Percentiles rank a stretch among this genome's conserved stretches.
phyloP scores from a whole-genome alignment of 2,888 invertebrate genomes.

The Drosophila quinaria region DNA sequence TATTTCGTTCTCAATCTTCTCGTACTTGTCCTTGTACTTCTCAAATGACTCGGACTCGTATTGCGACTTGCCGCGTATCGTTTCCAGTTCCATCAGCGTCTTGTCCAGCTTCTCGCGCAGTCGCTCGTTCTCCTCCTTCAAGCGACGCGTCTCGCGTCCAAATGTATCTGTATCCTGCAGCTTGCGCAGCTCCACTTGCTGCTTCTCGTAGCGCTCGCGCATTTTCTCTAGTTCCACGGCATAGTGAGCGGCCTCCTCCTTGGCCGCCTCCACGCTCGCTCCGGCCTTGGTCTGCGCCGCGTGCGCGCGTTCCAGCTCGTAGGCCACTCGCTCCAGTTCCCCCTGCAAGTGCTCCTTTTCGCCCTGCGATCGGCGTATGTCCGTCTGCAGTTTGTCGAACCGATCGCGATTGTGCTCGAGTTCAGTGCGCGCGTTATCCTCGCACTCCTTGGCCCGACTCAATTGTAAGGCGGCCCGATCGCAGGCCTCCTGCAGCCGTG shows the following conservation, averaged over 20 bases:
- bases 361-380: constrained; percentile 92
- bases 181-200: constrained; percentile 92
- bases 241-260: constrained; percentile 94
- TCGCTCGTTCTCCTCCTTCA: constrained; percentile 93
- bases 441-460: constrained; percentile 94
- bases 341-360: constrained; percentile 94
- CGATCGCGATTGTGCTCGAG: constrained; percentile 95
- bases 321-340: constrained; percentile 93
- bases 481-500: constrained; percentile 94
- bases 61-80: constrained; percentile 92
- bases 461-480: constrained; percentile 94
- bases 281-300: constrained; percentile 94
- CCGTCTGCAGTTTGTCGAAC: constrained; percentile 95
- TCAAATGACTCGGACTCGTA: constrained; percentile 91
- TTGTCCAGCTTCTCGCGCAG: constrained; percentile 93
- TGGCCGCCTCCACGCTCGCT: constrained; percentile 94
- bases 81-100: constrained; percentile 92
- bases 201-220: constrained; percentile 95
- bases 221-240: constrained; percentile 95
- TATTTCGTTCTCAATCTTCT: constrained; percentile 90
- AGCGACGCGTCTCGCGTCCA: constrained; percentile 92
- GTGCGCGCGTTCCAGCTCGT: constrained; percentile 94
- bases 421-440: constrained; percentile 96
- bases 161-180: constrained; percentile 93
- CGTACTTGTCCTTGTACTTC: constrained; percentile 91